A percentile compares a stretch with the other conserved stretches of the same genome.
Evolutionary conservation across 2,113 vertebrate species (phyloP).

Genomic region (Eptesicus fuscus): DNA sequence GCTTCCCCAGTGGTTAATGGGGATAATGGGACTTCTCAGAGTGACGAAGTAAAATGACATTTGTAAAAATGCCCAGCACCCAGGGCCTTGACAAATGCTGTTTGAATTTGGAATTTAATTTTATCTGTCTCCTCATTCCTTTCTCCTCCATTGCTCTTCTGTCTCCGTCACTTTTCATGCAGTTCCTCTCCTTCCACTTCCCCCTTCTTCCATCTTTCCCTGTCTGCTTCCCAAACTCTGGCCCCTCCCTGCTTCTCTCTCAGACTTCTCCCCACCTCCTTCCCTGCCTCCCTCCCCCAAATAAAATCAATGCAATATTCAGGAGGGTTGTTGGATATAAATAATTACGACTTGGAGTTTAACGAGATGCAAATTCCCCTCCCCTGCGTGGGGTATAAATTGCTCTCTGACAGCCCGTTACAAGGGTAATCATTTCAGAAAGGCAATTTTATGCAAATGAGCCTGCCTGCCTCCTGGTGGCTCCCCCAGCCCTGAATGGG

Average conservation of each 20-base stretch:
- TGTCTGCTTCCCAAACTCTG: conserved; percentile 23
- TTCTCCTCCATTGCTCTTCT: neutral
- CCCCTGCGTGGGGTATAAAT: conserved; percentile 78
- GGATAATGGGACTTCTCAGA: conserved; percentile 13
- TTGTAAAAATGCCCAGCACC: conserved; percentile 38
- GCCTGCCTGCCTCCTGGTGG: conserved; percentile 69
- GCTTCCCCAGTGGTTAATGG: neutral
- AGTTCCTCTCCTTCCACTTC: neutral
- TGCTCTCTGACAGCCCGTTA: conserved; percentile 82
- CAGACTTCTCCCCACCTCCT: conserved; percentile 48
- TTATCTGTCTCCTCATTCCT: conserved; percentile 11
- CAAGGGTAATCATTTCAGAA: conserved; percentile 83
- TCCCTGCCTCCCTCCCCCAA: conserved; percentile 67
- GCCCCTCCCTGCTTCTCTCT: conserved; percentile 46
- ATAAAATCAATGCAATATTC: conserved; percentile 81
- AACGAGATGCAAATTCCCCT: conserved; percentile 80
- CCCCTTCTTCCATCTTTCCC: neutral
- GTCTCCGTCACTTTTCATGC: neutral
- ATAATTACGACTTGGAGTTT: conserved; percentile 78
- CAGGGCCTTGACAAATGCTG: conserved; percentile 44
- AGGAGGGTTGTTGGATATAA: conserved; percentile 81
- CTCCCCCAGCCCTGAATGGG: conserved; percentile 47
- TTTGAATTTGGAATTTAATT: conserved; percentile 57
- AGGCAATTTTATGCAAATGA: conserved; percentile 81
- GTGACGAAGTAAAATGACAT: conserved; percentile 39